These are phyloP conservation scores for Toxotes chatareus DNA, from an alignment of 2,113 vertebrate genomes.

Conservation along the genomic window DNA sequence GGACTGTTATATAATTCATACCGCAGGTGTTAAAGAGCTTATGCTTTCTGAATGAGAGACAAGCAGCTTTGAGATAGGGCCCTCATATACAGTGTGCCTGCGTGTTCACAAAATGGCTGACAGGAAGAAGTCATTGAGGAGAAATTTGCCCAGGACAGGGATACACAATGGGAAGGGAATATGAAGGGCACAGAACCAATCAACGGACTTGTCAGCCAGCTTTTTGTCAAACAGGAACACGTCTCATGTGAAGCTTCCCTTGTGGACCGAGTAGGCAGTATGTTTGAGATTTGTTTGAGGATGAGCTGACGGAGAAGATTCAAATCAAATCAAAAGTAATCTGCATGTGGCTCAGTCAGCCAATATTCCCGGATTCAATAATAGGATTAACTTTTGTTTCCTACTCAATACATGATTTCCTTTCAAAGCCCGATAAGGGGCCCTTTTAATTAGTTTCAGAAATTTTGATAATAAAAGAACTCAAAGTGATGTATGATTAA, in stretches of 20 bases:
- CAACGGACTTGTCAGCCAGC: slow-evolving; percentile 39
- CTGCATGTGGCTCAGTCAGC: slow-evolving; percentile 59
- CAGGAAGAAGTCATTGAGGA: slow-evolving; percentile 30
- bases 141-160: slow-evolving; percentile 39
- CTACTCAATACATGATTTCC: slow-evolving; percentile 53
- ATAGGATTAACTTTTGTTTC: slow-evolving; percentile 79
- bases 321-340: slow-evolving; percentile 68
- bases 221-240: slow-evolving; percentile 45
- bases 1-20: slow-evolving; percentile 71
- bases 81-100: slow-evolving; percentile 12
- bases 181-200: slow-evolving; percentile 56
- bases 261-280: slow-evolving; percentile 15
- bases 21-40: slow-evolving; percentile 73
- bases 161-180: slow-evolving; percentile 28
- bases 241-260: slow-evolving; percentile 38
- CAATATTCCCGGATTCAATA: slow-evolving; percentile 63
- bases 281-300: slow-evolving; percentile 43
- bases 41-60: slow-evolving; percentile 52
- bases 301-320: slow-evolving; percentile 46
- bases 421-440: slow-evolving; percentile 63
- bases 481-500: slow-evolving; percentile 54
- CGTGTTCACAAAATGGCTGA: slow-evolving; percentile 57
- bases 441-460: slow-evolving; percentile 67
- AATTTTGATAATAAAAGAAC: slow-evolving; percentile 54
- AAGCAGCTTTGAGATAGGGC: slow-evolving; percentile 56